Base-by-base conservation (phyloP, 1,140 invertebrate genomes). In the Steinernema feltiae region DNA sequence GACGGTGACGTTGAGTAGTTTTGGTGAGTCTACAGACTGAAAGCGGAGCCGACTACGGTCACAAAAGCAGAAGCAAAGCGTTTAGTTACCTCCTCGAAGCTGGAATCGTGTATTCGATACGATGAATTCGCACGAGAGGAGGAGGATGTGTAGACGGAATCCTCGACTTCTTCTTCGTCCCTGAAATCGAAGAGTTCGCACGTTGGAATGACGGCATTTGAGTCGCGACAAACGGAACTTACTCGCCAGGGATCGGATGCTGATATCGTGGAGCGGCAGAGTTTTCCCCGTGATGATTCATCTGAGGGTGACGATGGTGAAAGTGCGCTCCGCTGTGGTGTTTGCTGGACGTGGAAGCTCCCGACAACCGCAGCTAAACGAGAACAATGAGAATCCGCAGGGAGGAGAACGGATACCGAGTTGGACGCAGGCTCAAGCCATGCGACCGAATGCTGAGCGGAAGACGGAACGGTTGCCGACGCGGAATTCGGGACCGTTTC, bases 51-150 rank as follows among this genome's bases (percentile, higher is more conserved):
- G 18, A 41, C 12, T 21, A 63, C 53, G 15, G 53, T 63, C 53
- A 63, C 53, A 63, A 63, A 63, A 63, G 53, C 53, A 27, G 12
- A 63, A 63, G 53, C 53, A 15, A 63, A 63, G 24, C 53, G 15
- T 15, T 3, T 27, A 15, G 7, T 63, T 21, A 63, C 53, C 12
- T 63, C 53, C 7, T 63, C 24, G 7, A 27, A n/a, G 53, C 53
- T 63, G 15, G 53, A 17, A 21, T 63, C 24, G 53, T 63, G 53
- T 7, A 63, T 63, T 7, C 24, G 53, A 27, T 63, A 63, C 15
- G 53, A 63, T 21, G 53, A 63, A 27, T 63, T 63, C 53, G 53
- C 24, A 21, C 53, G 53, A 3, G 53, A 63, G 53, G 53, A 63
- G 7, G 53, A 63, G 53, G 53, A 63, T 7, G 53, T 15, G 24